Conservation (phyloP, 2,888 invertebrate species). For the Nyleta sp. region DNA sequence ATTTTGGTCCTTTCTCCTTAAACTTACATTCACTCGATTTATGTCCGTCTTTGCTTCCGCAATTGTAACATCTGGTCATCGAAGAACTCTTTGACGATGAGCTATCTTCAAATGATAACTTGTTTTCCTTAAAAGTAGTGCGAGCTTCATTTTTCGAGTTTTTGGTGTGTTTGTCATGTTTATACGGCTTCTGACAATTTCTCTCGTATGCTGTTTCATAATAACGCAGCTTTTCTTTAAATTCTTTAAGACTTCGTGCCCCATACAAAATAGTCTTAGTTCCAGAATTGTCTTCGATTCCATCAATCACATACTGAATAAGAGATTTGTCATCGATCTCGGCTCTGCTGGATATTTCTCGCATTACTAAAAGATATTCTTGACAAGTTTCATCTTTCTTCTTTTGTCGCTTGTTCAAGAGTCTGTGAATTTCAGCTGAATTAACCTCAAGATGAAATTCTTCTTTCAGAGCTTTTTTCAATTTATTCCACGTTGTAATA, state of each 20-base stretch:
- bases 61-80: constrained; percentile 5
- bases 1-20: not conserved
- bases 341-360: constrained; percentile 13
- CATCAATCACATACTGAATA: constrained; percentile 14
- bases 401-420: constrained; percentile 26
- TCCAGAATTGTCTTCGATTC: constrained; percentile 8
- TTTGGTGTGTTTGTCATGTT: not conserved
- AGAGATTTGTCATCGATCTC: constrained; percentile 33
- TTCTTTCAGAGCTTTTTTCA: constrained; percentile 13
- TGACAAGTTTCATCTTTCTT: constrained; percentile 34
- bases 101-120: not conserved
- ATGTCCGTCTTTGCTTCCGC: not conserved
- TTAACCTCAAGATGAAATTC: not conserved
- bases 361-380: constrained; percentile 47
- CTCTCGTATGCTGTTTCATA: constrained; percentile 11
- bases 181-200: not conserved
- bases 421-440: constrained; percentile 12
- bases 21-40: not conserved
- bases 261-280: constrained; percentile 30
- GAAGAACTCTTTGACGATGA: too few relatives aligned
- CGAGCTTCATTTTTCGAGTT: not conserved
- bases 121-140: not conserved
- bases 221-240: constrained; percentile 14
- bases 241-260: not conserved
- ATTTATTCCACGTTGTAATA: constrained; percentile 53